phyloP scores from a whole-genome alignment of 2,113 vertebrate species.

The Macaca nemestrina region DNA sequence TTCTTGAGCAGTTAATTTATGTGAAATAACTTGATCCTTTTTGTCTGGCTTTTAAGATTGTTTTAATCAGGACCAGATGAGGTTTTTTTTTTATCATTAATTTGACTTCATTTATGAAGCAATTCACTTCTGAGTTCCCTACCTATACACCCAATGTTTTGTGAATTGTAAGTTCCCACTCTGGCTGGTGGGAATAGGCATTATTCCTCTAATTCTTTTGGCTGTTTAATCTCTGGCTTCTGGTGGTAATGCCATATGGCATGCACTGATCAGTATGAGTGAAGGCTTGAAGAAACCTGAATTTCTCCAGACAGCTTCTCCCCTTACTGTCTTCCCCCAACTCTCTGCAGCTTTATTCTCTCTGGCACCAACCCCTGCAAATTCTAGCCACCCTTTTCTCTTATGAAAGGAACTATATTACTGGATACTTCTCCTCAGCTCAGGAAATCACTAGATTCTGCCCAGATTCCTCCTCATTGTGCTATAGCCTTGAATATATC shows the following conservation, averaged over 20 bases:
- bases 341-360: background rate
- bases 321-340: fast-evolving
- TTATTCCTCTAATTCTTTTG: background rate
- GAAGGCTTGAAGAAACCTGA: background rate
- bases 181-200: background rate
- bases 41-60: background rate
- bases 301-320: background rate
- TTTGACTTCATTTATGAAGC: background rate
- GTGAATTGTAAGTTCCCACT: background rate
- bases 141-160: background rate
- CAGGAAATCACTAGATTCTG: background rate
- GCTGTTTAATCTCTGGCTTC: background rate
- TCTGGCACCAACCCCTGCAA: background rate
- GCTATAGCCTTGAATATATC: background rate
- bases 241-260: background rate
- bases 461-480: background rate
- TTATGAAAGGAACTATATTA: background rate
- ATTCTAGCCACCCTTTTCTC: background rate
- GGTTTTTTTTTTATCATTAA: background rate
- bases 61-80: background rate
- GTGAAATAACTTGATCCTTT: background rate
- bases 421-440: background rate
- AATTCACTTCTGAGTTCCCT: background rate
- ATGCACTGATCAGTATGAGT: background rate
- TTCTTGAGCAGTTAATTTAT: background rate